phyloP scores from a whole-genome alignment of 2,888 invertebrate species.

The Eupithecia dodoneata region DNA sequence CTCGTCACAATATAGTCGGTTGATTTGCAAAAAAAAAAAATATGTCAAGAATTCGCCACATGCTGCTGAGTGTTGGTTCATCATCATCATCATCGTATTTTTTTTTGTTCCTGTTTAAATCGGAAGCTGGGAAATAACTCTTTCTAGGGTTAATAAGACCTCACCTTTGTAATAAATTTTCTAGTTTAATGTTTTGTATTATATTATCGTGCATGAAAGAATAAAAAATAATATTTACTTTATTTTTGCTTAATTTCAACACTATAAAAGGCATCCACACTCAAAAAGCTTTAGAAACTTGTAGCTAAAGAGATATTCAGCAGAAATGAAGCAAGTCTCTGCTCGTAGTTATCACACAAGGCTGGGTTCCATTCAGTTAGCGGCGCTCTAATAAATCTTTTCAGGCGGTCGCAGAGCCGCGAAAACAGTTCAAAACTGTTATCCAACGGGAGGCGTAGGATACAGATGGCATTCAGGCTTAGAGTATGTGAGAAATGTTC shows the following conservation, averaged over 20 bases:
- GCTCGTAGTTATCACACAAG: slow-evolving; percentile 25
- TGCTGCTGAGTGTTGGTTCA: neutral
- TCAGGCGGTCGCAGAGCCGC: slow-evolving; percentile 20
- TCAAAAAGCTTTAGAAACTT: neutral
- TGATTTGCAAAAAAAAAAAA: too few relatives aligned
- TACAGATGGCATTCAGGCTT: neutral
- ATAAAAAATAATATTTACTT: too few relatives aligned
- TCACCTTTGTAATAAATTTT: too few relatives aligned
- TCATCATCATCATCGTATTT: neutral
- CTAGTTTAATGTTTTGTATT: too few relatives aligned
- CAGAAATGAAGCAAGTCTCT: slow-evolving; percentile 19
- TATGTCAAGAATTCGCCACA: too few relatives aligned
- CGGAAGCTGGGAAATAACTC: neutral
- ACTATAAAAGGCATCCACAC: neutral
- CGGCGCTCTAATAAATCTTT: slow-evolving; percentile 33
- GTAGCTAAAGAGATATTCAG: slow-evolving; percentile 16
- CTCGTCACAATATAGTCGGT: too few relatives aligned
- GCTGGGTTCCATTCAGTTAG: slow-evolving; percentile 21
- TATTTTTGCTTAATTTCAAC: neutral
- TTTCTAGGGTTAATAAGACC: too few relatives aligned
- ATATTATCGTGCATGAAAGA: too few relatives aligned
- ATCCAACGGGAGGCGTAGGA: neutral
- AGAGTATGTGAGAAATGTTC: neutral
- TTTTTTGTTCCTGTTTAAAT: neutral
- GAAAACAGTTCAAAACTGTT: slow-evolving; percentile 16